A percentile compares a stretch with the other conserved stretches of the same genome.
Conservation (phyloP, 2,113 vertebrate genomes). For the Xenopus borealis region DNA sequence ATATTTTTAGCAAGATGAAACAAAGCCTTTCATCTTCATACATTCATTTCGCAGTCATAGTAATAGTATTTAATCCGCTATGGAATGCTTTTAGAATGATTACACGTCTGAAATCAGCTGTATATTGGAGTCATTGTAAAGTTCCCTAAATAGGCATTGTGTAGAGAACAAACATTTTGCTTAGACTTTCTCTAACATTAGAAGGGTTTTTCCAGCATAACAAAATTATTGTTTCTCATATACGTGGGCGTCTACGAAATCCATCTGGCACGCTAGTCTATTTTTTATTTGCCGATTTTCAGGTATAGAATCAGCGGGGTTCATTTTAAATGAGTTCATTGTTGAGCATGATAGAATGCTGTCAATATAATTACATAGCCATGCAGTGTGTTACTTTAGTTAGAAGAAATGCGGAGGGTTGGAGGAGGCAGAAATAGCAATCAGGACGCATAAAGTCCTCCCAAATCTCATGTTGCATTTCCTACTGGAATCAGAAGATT, state of each 20-base stretch:
- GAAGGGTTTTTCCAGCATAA: conserved; percentile 9
- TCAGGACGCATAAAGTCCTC: too few species aligned
- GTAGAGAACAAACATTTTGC: conserved; percentile 13
- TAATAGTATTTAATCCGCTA: conserved; percentile 23
- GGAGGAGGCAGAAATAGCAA: too few species aligned
- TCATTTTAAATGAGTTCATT: too few species aligned
- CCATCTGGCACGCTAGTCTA: too few species aligned
- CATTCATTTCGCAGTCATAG: conserved; percentile 21
- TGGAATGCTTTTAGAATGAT: conserved; percentile 37
- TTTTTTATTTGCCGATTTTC: too few species aligned
- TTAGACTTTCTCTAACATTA: conserved; percentile 3
- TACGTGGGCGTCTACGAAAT: conserved; percentile 6
- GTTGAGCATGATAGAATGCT: too few species aligned
- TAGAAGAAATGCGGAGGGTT: too few species aligned
- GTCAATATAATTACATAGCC: too few species aligned
- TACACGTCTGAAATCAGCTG: conserved; percentile 35
- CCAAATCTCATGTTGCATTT: too few species aligned
- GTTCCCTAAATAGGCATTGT: conserved; percentile 27
- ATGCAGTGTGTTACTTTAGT: too few species aligned
- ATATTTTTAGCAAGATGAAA: conserved; percentile 34
- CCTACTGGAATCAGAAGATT: too few species aligned
- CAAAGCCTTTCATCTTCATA: conserved; percentile 38
- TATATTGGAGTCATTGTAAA: conserved; percentile 32
- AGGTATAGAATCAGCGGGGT: not conserved
- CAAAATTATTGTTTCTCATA: conserved; percentile 18